These are phyloP conservation scores for Coleophora deauratella DNA, from an alignment of 2,888 invertebrate genomes.

Conservation along the genomic window DNA sequence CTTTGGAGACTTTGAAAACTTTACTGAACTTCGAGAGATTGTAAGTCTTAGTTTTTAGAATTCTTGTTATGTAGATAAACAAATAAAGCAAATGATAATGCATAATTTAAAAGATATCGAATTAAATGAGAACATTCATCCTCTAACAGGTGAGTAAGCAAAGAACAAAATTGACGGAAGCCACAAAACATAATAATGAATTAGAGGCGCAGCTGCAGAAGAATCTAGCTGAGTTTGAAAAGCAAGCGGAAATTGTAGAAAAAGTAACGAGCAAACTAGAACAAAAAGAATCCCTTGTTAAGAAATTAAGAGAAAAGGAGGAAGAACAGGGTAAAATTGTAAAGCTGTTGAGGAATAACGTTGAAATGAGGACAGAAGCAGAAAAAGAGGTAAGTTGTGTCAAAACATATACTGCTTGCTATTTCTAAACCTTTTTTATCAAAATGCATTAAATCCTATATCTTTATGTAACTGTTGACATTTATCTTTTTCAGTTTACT, in stretches of 20 bases:
- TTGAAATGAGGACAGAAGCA: constrained; percentile 42
- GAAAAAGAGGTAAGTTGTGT: constrained; percentile 48
- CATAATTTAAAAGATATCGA: too few species aligned
- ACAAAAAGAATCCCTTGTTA: constrained; percentile 39
- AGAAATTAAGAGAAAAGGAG: constrained; percentile 46
- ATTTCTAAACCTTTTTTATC: too few species aligned
- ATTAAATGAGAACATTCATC: neutral
- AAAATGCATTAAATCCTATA: too few species aligned
- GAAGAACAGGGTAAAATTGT: constrained; percentile 52
- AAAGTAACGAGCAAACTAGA: constrained; percentile 35
- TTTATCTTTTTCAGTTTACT: constrained; percentile 29
- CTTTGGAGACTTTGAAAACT: constrained; percentile 46
- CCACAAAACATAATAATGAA: constrained; percentile 35
- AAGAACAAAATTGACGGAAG: constrained; percentile 36
- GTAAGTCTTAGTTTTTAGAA: constrained; percentile 33
- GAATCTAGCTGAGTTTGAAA: constrained; percentile 37
- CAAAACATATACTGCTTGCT: too few species aligned
- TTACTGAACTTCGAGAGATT: constrained; percentile 42
- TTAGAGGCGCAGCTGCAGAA: constrained; percentile 38
- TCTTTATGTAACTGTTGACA: too few species aligned
- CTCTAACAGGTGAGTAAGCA: constrained; percentile 37
- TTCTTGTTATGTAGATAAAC: too few species aligned
- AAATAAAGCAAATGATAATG: too few species aligned
- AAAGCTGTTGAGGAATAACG: constrained; percentile 41
- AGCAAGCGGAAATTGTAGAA: constrained; percentile 25